Conservation (phyloP, 2,797 vertebrate species). For the Pipistrellus nathusii region DNA sequence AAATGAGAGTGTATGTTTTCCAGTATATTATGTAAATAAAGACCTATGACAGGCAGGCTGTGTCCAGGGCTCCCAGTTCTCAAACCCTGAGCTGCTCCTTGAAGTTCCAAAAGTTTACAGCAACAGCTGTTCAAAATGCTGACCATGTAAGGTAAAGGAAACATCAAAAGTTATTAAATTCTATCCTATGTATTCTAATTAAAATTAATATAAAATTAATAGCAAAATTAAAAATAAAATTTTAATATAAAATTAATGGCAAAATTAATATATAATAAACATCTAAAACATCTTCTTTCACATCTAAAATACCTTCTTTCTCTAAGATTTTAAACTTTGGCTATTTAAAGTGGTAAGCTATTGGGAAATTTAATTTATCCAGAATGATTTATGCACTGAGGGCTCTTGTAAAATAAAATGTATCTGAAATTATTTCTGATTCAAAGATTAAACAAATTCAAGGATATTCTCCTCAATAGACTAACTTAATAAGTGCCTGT, state of each 20-base stretch:
- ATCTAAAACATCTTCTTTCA: conserved; percentile 13
- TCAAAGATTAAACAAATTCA: conserved; percentile 38
- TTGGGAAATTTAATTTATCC: background rate
- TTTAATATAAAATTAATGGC: too few species aligned
- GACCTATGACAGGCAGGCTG: background rate
- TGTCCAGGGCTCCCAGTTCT: background rate
- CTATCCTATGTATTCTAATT: background rate
- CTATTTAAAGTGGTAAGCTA: background rate
- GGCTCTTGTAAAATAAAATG: background rate
- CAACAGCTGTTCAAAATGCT: background rate
- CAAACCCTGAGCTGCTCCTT: background rate
- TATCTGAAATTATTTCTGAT: conserved; percentile 48
- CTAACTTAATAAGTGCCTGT: background rate
- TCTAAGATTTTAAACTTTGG: background rate
- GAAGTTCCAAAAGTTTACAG: background rate
- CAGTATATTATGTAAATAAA: background rate
- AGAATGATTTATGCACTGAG: background rate
- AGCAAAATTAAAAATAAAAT: background rate
- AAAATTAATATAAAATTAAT: background rate
- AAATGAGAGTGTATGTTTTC: background rate
- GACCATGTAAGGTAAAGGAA: background rate
- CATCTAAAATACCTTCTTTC: background rate
- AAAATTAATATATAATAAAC: background rate
- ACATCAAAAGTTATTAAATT: background rate
- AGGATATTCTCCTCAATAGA: background rate